phyloP scores from a whole-genome alignment of 2,113 vertebrate genomes.

The Andinoacara biseriatus region DNA sequence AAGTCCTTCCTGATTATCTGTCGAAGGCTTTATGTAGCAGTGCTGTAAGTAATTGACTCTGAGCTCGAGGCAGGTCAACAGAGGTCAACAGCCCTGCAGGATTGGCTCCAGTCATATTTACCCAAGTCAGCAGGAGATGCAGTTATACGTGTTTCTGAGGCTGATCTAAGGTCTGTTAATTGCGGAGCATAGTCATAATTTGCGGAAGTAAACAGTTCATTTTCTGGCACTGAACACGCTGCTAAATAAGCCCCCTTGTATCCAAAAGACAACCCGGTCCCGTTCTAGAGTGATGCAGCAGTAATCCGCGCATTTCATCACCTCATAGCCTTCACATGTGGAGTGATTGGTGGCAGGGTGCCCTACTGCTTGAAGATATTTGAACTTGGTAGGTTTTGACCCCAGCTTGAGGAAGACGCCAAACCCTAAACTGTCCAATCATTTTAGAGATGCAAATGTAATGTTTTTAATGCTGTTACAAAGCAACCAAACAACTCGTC shows the following conservation, averaged over 20 bases:
- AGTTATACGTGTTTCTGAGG: slow-evolving; percentile 5
- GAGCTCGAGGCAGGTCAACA: slow-evolving; percentile 25
- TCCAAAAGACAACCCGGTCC: background rate
- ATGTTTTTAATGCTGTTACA: slow-evolving; percentile 25
- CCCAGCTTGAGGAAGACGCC: background rate
- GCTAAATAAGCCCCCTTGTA: slow-evolving; percentile 7
- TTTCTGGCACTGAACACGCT: background rate
- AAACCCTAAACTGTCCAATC: background rate
- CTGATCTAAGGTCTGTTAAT: slow-evolving; percentile 44
- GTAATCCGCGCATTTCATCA: background rate
- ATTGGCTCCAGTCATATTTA: slow-evolving; percentile 41
- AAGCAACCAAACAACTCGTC: slow-evolving; percentile 40
- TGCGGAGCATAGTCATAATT: slow-evolving; percentile 32
- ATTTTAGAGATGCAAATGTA: slow-evolving; percentile 11
- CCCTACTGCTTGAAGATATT: background rate
- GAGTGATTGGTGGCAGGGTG: background rate
- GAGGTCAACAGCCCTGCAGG: slow-evolving; percentile 40
- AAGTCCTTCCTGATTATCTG: background rate
- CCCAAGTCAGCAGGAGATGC: slow-evolving; percentile 52
- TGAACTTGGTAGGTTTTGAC: background rate
- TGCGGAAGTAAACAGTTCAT: slow-evolving; percentile 28
- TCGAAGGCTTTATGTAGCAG: background rate
- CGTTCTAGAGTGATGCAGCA: background rate
- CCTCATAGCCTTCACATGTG: background rate
- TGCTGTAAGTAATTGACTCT: slow-evolving; percentile 38